Base-by-base conservation (phyloP, 2,888 invertebrate species). In the Catocala sponsa region DNA sequence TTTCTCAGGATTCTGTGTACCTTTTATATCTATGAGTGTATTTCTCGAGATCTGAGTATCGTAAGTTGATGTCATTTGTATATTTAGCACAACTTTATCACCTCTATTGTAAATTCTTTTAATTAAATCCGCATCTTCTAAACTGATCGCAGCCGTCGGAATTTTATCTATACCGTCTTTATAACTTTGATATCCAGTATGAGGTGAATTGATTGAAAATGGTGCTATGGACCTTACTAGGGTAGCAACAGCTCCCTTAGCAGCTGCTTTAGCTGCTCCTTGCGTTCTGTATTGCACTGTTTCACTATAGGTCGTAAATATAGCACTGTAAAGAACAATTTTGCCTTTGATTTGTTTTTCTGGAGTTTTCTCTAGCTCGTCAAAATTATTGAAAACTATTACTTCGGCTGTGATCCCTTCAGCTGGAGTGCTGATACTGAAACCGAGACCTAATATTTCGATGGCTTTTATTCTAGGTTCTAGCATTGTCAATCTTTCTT, bases 51-150 rank as follows among this genome's bases (percentile, higher is more conserved):
- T 90, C 12, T 91, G 94, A 0, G 95, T 91, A 48, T 32, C 94
- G 38, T 95, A 87, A 46, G 89, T 95, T 0, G 96, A 96, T 48
- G 95, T 91, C 96, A 98, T 97, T 87, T 95, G 95, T 9, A 98
- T 87, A 62, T 95, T 94, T 1, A 94, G 66, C 9, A 87, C 79
- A 0, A 94, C 76, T 77, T 84, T 89, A 71, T 89, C 85, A 87
- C 96, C 96, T 85, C 95, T 87, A 44, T 95, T 80, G 41, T 95
- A 91, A 79, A 97, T 91, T 88, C 98, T 95, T 61, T 95, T 88
- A 47, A 98, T 88, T 88, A 97, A 93, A 81, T 96, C 95, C 4
- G 98, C 97, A 88, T 98, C 97, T 92, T 98, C 98, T n/a, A 96
- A 90, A 0, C 97, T 96, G 25, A 98, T 97, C 64, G 96, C 96